These are phyloP conservation scores for Papilio aristodemus DNA, from an alignment of 1,140 invertebrate genomes.

Conservation along the genomic window DNA sequence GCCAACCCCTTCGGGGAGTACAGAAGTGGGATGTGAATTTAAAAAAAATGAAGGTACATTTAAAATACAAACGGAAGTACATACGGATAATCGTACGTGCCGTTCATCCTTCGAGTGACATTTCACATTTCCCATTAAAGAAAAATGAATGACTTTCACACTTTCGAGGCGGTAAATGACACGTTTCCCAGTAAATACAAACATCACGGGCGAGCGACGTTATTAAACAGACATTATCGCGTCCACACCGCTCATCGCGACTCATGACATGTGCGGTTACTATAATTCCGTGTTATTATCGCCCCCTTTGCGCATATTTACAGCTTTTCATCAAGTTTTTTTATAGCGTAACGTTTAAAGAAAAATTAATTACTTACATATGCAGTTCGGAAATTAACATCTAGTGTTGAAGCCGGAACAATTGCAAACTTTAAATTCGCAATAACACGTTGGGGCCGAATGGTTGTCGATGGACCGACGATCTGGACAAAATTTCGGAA, in stretches of 20 bases:
- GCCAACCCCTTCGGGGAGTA: no score
- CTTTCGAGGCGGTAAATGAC: conserved; percentile 46
- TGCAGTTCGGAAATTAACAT: background rate
- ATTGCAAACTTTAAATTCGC: no score
- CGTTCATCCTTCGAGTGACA: background rate
- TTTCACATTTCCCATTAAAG: conserved; percentile 28
- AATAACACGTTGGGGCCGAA: no score
- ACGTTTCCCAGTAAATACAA: conserved; percentile 52
- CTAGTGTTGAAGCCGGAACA: no score
- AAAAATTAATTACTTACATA: background rate
- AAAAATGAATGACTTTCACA: conserved; percentile 37
- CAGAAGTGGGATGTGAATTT: no score
- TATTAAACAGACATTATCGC: conserved; percentile 53
- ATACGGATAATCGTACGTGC: background rate
- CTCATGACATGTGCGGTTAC: conserved; percentile 43
- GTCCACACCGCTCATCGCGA: conserved; percentile 36
- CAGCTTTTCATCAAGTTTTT: conserved; percentile 29
- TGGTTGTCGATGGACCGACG: no score
- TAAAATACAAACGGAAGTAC: background rate
- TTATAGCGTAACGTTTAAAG: conserved; percentile 5
- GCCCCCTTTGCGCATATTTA: conserved; percentile 29
- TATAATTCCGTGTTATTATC: conserved; percentile 46
- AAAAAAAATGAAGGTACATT: no score
- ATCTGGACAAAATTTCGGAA: no score
- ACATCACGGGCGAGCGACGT: conserved; percentile 50